phyloP scores from a whole-genome alignment of 2,797 vertebrate genomes.

The Dromococcyx pavoninus region DNA sequence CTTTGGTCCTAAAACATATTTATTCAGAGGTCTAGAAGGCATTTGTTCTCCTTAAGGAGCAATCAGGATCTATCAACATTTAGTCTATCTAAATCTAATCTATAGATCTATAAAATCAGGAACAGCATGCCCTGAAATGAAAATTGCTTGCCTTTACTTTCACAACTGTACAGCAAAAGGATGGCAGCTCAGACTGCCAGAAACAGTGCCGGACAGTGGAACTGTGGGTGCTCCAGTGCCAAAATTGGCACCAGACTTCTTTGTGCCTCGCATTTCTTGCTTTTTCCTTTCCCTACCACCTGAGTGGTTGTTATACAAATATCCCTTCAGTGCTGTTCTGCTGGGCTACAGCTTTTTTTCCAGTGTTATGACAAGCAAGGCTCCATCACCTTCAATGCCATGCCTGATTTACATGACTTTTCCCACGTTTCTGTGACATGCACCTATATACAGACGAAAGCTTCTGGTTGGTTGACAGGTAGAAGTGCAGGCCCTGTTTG shows the following conservation, averaged over 20 bases:
- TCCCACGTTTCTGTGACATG: neutral
- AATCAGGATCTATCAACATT: neutral
- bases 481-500: neutral
- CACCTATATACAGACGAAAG: neutral
- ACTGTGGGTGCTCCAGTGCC: neutral
- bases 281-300: neutral
- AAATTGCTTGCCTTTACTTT: neutral
- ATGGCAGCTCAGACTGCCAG: neutral
- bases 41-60: neutral
- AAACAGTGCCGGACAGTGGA: neutral
- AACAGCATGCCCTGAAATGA: neutral
- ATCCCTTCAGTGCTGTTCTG: neutral
- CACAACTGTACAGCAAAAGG: fast-evolving
- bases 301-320: too few species aligned
- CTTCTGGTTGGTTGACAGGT: neutral
- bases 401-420: neutral
- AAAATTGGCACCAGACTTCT: neutral
- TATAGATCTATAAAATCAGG: neutral
- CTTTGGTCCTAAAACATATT: neutral
- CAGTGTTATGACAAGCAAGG: fast-evolving
- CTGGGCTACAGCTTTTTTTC: neutral
- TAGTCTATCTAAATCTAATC: neutral
- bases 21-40: neutral
- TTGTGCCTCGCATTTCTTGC: neutral
- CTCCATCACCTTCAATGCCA: neutral